Evolutionary conservation across 2,113 vertebrate genomes (phyloP).

Genomic region (Lophius piscatorius): DNA sequence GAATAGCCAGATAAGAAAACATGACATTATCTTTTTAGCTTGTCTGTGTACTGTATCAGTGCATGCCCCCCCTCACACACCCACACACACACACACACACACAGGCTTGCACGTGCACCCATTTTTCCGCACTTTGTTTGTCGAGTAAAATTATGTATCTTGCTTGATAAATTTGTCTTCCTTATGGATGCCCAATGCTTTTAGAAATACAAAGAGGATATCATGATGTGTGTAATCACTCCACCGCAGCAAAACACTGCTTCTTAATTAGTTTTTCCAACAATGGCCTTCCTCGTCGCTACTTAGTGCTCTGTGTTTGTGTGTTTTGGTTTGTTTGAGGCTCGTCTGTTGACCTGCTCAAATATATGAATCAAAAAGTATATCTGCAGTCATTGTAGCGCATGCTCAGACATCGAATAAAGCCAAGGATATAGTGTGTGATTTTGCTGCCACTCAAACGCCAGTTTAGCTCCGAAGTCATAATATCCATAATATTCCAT

Average conservation of each 20-base stretch:
- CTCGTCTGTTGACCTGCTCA: slow-evolving; percentile 36
- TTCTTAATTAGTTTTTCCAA: slow-evolving; percentile 79
- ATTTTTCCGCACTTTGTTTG: no score
- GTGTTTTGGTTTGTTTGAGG: slow-evolving; percentile 15
- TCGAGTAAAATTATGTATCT: no score
- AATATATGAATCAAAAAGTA: neutral
- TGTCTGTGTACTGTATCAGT: slow-evolving; percentile 17
- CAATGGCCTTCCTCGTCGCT: slow-evolving; percentile 58
- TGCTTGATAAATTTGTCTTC: slow-evolving; percentile 74
- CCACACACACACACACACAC: neutral
- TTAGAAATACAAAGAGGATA: slow-evolving; percentile 74
- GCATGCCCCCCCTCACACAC: slow-evolving; percentile 1
- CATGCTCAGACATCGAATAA: slow-evolving; percentile 4
- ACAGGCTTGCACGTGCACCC: neutral
- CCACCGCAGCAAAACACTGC: slow-evolving; percentile 51
- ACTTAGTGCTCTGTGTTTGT: slow-evolving; percentile 16
- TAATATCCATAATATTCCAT: slow-evolving; percentile 36
- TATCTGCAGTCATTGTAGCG: neutral
- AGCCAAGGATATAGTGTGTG: slow-evolving; percentile 1
- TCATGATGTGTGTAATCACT: slow-evolving; percentile 77
- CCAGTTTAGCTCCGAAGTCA: slow-evolving; percentile 31
- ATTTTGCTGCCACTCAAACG: slow-evolving; percentile 35
- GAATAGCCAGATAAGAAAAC: slow-evolving; percentile 68
- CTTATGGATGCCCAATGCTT: slow-evolving; percentile 71
- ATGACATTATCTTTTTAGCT: slow-evolving; percentile 61